Base-by-base conservation (phyloP, 2,797 vertebrate genomes). In the Urosaurus nigricauda region DNA sequence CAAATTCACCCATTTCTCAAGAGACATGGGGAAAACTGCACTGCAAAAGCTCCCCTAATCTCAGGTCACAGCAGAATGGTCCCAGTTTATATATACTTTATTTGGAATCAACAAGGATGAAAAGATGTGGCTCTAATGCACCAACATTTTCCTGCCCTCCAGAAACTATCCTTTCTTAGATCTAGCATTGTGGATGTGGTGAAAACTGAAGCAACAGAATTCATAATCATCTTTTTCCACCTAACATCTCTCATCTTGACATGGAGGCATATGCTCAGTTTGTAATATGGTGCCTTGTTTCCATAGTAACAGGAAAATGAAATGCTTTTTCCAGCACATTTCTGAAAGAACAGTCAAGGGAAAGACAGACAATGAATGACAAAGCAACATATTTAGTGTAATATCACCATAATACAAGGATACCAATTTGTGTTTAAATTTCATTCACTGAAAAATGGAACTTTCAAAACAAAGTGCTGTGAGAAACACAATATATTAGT, bases 301-400 rank as follows among this genome's bases (percentile, higher is more conserved):
- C 77, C 83, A 89, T 89, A 63, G 88, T 14, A 89, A 74, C 88
- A 79, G 37, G 29, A 85, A 89, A 85, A 80, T 89, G 75, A 84
- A 89, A 85, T 71, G 65, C 77, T 85, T 85, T 85, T 85, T 85
- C 68, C 47, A 89, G 75, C 19, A 73, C 37, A 73, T 74, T 82
- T 85, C 53, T 85, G 77, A 89, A 89, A 47, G 37, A 80, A 85
- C 29, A 84, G 82, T 79, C 82, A 79, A 80, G 83, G 60, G 83
- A 58, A 89, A 80, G 77, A 85, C 58, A 88, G 73, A 77, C 77
- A 79, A 73, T 89, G 68, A 85, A 43, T 85, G 53, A 35, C 88
- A 79, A 73, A 63, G 83, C 68, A 80, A 80, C 78, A 74, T 70
- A 63, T 51, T 84, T 85, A 73, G 53, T 26, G 71, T 79, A 60